Conservation (phyloP, 2,113 vertebrate species). For the Chrysemys picta region DNA sequence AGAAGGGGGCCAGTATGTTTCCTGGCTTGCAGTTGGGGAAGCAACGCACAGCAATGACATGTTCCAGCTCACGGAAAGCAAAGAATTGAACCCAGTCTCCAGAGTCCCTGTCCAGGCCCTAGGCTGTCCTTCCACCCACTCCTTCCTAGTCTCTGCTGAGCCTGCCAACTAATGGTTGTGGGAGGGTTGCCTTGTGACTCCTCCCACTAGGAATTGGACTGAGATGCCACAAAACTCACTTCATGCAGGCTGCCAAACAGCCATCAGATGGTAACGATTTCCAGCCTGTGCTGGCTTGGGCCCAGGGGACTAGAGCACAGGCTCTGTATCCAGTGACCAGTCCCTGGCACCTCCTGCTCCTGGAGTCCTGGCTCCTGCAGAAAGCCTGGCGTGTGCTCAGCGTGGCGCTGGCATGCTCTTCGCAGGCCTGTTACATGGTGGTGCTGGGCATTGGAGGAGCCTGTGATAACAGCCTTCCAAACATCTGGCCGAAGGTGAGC, state of each 20-base stretch:
- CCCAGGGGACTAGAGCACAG: conserved; percentile 26
- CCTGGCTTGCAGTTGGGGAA: neutral
- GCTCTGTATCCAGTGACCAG: conserved; percentile 41
- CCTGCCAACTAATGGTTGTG: neutral
- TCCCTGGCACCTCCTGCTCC: neutral
- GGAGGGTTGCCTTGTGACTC: neutral
- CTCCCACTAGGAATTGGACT: neutral
- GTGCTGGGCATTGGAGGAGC: neutral
- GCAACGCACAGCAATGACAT: neutral
- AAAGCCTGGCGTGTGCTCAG: too few relatives aligned
- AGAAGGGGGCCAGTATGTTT: neutral
- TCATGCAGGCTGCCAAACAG: conserved; percentile 36
- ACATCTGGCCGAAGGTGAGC: neutral
- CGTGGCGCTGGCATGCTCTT: neutral
- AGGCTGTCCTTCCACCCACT: neutral
- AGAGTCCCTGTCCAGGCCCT: rapidly evolving
- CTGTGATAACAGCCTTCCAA: neutral
- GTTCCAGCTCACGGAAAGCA: neutral
- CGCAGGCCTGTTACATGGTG: neutral
- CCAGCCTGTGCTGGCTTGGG: conserved; percentile 9
- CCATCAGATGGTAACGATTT: conserved; percentile 48
- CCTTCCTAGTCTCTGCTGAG: neutral
- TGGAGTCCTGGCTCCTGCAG: rapidly evolving
- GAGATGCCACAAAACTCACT: neutral
- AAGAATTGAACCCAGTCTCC: neutral